phyloP scores from a whole-genome alignment of 2,113 vertebrate genomes.

The Galeopterus variegatus region DNA sequence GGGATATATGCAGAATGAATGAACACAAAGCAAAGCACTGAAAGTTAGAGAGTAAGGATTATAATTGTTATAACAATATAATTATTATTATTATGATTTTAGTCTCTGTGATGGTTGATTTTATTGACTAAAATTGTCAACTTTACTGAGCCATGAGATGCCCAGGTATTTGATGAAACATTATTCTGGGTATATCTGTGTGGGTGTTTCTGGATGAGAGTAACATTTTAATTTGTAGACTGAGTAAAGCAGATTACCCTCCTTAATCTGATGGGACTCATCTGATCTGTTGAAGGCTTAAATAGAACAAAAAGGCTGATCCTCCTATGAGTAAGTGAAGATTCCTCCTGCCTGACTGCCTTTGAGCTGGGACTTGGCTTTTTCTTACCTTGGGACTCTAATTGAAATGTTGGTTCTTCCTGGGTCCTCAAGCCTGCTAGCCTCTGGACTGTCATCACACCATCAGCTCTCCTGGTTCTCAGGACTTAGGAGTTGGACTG shows the following conservation, averaged over 20 bases:
- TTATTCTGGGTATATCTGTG: not conserved
- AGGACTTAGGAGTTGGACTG: not conserved
- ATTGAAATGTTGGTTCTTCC: not conserved
- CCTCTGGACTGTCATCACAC: not conserved
- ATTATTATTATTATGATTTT: not conserved
- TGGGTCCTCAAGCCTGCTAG: not conserved
- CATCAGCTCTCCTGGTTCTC: not conserved
- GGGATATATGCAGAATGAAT: not conserved
- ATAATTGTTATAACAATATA: not conserved
- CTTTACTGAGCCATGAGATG: not conserved
- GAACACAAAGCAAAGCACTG: not conserved
- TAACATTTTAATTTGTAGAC: not conserved
- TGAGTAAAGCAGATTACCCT: not conserved
- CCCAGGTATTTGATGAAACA: not conserved
- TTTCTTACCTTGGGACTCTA: not conserved
- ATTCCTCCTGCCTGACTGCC: not conserved
- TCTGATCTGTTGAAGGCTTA: not conserved
- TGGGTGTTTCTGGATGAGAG: not conserved
- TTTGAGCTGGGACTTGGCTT: not conserved
- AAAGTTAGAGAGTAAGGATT: not conserved
- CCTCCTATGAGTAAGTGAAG: not conserved
- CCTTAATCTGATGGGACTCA: not conserved
- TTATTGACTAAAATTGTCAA: too few relatives aligned
- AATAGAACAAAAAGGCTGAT: not conserved
- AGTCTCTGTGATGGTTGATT: not conserved